Evolutionary conservation across 2,113 vertebrate species (phyloP).

Genomic region (Gymnarchus niloticus): DNA sequence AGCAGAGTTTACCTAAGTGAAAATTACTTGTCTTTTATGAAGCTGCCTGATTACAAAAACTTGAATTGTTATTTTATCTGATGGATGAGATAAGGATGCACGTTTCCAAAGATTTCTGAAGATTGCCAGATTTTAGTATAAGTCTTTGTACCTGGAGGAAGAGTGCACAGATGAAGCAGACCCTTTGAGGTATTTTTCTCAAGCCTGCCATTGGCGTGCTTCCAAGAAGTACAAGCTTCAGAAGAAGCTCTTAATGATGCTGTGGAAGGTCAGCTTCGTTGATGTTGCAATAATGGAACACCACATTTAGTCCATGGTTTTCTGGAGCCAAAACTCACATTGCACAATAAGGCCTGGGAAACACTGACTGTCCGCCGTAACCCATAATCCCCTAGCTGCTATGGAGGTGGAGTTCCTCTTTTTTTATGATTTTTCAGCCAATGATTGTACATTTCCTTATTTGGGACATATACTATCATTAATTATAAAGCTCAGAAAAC

Average conservation of each 20-base stretch:
- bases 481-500: too few species aligned
- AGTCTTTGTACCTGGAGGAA: neutral
- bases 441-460: too few species aligned
- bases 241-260: constrained; percentile 37
- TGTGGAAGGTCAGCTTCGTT: constrained; percentile 33
- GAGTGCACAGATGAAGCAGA: neutral
- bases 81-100: neutral
- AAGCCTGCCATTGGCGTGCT: neutral
- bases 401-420: too few species aligned
- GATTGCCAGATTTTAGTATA: neutral
- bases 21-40: neutral
- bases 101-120: too few species aligned
- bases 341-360: neutral
- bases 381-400: neutral
- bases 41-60: neutral
- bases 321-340: neutral
- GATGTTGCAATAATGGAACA: constrained; percentile 31
- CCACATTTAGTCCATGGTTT: neutral
- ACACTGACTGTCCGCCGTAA: neutral
- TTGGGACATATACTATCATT: too few species aligned
- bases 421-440: too few species aligned
- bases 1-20: neutral
- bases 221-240: constrained; percentile 42
- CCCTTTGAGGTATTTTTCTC: too few species aligned
- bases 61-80: neutral